Evolutionary conservation across 2,113 vertebrate species (phyloP).

Genomic region (Anolis sagrei): DNA sequence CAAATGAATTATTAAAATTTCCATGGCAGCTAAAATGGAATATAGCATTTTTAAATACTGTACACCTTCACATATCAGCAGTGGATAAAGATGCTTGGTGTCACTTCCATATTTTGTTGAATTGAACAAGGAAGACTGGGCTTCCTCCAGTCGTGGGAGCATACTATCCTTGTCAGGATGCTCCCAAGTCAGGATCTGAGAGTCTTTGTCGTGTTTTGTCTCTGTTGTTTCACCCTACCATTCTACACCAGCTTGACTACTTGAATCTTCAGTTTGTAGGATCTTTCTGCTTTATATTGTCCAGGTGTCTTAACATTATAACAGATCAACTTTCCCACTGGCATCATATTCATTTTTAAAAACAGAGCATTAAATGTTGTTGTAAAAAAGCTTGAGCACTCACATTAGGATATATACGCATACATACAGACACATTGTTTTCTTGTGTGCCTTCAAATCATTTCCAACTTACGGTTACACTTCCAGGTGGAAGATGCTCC

Average conservation of each 20-base stretch:
- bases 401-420: too few species aligned
- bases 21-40: conserved; percentile 4
- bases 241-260: background rate
- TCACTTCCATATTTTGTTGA: background rate
- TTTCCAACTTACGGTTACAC: too few species aligned
- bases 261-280: background rate
- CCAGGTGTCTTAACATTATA: background rate
- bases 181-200: background rate
- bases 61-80: conserved; percentile 49
- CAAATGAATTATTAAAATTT: conserved; percentile 1
- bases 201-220: background rate
- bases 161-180: too few species aligned
- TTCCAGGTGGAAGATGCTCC: too few species aligned
- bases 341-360: background rate
- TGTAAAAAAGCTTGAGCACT: too few species aligned
- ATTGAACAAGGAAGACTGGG: background rate
- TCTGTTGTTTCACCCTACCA: background rate
- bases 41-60: conserved; percentile 36
- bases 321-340: background rate
- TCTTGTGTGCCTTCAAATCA: too few species aligned
- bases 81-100: background rate
- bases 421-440: too few species aligned
- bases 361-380: background rate
- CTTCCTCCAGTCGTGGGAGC: too few species aligned
- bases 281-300: background rate